Base-by-base conservation (phyloP, 2,888 invertebrate species). In the Chromoteleia sp. region DNA sequence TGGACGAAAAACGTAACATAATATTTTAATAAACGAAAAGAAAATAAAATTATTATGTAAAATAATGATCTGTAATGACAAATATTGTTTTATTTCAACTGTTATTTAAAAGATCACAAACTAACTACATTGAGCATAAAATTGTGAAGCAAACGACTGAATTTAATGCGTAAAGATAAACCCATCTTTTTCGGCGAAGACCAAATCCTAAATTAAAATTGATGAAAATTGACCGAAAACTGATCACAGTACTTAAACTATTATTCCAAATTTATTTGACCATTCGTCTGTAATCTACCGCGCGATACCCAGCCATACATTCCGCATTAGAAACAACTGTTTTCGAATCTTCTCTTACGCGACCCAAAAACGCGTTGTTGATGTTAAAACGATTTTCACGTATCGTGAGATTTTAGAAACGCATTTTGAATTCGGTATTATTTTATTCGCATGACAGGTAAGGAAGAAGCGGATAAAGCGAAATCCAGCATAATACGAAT, bases 241-340 rank as follows among this genome's bases (percentile, higher is more conserved):
- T 74, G 30, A 68, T 58, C 14, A 19, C 30, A 61, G 45, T 73
- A 52, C 52, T 52, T 50, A 14, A 33, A 52, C 59, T 36, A 52
- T 76, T 67, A 65, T 67, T 76, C 1, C 17, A 65, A 58, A 76
- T 76, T 67, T 76, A 76, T 68, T 76, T 76, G 29, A 19, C 30
- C 15, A 14, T 21, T 50, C n/a, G 21, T 30, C 5, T n/a, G 30
- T 29, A 56, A 41, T 48, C 58, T 54, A 45, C 41, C 33, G 12
- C 12, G n/a, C 48, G 59, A 48, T 75, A 65, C 14, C 15, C 14
- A 12, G 45, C 14, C 59, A 59, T 67, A 54, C 29, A 4, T 73
- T 63, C 41, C 25, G 56, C 74, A 50, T 65, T 65, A 58, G 39
- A 65, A 67, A 56, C 65, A 45, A 75, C 65, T 75, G 63, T 75